phyloP scores from a whole-genome alignment of 2,888 invertebrate species.

The Galeruca laticollis region DNA sequence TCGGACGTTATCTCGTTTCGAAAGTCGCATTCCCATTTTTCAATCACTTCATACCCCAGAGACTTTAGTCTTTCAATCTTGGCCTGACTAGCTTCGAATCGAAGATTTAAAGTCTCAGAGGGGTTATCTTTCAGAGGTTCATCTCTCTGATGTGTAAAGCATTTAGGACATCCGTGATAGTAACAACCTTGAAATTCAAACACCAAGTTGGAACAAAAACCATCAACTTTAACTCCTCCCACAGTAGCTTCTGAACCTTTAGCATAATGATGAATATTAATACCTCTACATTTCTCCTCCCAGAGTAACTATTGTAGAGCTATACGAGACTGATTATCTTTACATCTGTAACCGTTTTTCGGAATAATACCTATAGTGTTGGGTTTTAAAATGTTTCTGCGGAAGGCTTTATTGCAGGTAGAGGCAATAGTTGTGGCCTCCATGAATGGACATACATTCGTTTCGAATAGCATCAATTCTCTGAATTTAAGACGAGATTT shows the following conservation, averaged over 20 bases:
- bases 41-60: conserved; percentile 21
- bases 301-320: conserved; percentile 42
- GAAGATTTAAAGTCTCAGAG: conserved; percentile 27
- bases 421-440: conserved; percentile 51
- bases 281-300: conserved; percentile 35
- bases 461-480: conserved; percentile 20
- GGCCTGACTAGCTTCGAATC: conserved; percentile 29
- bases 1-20: neutral
- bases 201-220: conserved; percentile 37
- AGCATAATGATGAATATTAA: conserved; percentile 45
- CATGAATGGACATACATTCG: conserved; percentile 47
- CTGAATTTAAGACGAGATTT: conserved; percentile 25
- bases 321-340: conserved; percentile 36
- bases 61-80: conserved; percentile 16
- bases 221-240: conserved; percentile 41
- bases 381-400: conserved; percentile 51
- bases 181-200: conserved; percentile 48
- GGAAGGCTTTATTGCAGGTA: conserved; percentile 52
- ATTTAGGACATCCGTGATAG: conserved; percentile 37
- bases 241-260: conserved; percentile 44
- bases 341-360: conserved; percentile 50
- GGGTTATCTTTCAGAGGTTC: conserved; percentile 23
- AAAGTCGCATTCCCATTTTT: conserved; percentile 32
- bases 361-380: conserved; percentile 56
- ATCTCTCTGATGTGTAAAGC: conserved; percentile 30